Evolutionary conservation across 1,140 invertebrate species (phyloP), one percentile per base, ranked within the genome.

Genomic region (Teleopsis dalmanni): DNA sequence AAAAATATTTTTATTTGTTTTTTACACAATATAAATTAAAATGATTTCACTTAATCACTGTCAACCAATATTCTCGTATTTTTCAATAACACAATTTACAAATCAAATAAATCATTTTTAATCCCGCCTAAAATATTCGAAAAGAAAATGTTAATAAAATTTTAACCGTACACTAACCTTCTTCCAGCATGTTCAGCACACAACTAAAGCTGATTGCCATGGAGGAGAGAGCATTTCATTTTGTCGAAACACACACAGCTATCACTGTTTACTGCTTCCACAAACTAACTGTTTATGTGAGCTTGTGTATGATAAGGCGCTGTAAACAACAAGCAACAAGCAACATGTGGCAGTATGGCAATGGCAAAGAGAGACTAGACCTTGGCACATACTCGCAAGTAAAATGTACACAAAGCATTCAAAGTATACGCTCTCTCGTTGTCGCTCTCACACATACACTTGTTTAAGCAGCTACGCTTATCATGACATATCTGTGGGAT

Each of bases 401-500:
- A 42, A n/a, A n/a, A n/a, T n/a, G n/a, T 26, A 25, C 18, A 16
- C 4, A 19, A 26, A 13, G 21, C 37, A 48, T 18, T 33, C 37
- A 27, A 2, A n/a, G 3, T 23, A 36, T 1, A 41, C n/a, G 16
- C 22, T 19, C 23, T 29, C 31, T 10, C 21, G 18, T 19, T 27
- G 42, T 44, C 9, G 47, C 44, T 47, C 37, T 54, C 56, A 56
- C 63, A 61, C 31, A 21, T 33, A 8, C 23, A 16, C 14, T 16
- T n/a, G 29, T 34, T 16, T 40, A 23, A 21, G 37, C 25, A 14
- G 13, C 22, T 40, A 23, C 37, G 63, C 60, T 66, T 66, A 64
- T 66, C 59, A 63, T 60, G 66, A 61, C 62, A 64, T 67, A 67
- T 67, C 64, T 65, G 59, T 59, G 64, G 64, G 64, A 67, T 67